Percentiles rank a stretch among this genome's conserved stretches.
phyloP scores from a whole-genome alignment of 1,140 invertebrate species.

The Acromyrmex echinatior region DNA sequence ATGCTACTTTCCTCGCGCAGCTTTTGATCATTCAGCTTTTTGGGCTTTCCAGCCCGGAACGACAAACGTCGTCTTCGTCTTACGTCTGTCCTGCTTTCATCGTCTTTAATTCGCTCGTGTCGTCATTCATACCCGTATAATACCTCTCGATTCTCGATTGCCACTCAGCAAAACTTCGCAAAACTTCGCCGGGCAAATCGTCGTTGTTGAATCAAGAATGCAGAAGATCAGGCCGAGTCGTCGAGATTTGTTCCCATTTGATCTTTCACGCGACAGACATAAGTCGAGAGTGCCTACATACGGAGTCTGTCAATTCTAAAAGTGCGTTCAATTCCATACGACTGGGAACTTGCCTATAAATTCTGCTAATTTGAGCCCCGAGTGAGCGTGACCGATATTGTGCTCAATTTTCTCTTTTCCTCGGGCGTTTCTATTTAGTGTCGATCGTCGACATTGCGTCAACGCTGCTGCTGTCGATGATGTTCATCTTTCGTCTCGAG shows the following conservation, averaged over 20 bases:
- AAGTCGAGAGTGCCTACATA: slow-evolving; percentile 13
- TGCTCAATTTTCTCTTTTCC: neutral
- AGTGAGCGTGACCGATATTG: neutral
- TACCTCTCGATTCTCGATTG: slow-evolving; percentile 13
- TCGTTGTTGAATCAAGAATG: slow-evolving; percentile 29
- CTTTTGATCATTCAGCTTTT: slow-evolving; percentile 75
- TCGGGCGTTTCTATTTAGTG: neutral
- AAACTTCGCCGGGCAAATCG: neutral
- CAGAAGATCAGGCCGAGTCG: slow-evolving; percentile 9
- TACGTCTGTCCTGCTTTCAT: neutral
- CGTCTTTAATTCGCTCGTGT: neutral
- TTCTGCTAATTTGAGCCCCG: neutral
- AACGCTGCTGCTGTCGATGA: slow-evolving; percentile 65
- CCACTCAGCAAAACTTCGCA: neutral
- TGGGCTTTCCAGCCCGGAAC: neutral
- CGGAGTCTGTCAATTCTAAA: slow-evolving; percentile 50
- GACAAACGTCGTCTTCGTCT: neutral
- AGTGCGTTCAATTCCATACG: slow-evolving; percentile 71
- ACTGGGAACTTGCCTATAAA: slow-evolving; percentile 21
- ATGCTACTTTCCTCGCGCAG: slow-evolving; percentile 65
- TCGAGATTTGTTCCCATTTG: neutral
- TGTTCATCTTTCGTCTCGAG: slow-evolving; percentile 64
- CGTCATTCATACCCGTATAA: slow-evolving; percentile 55
- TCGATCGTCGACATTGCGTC: slow-evolving; percentile 32
- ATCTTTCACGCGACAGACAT: neutral